phyloP scores from a whole-genome alignment of 2,113 vertebrate genomes.

The Psophia crepitans region DNA sequence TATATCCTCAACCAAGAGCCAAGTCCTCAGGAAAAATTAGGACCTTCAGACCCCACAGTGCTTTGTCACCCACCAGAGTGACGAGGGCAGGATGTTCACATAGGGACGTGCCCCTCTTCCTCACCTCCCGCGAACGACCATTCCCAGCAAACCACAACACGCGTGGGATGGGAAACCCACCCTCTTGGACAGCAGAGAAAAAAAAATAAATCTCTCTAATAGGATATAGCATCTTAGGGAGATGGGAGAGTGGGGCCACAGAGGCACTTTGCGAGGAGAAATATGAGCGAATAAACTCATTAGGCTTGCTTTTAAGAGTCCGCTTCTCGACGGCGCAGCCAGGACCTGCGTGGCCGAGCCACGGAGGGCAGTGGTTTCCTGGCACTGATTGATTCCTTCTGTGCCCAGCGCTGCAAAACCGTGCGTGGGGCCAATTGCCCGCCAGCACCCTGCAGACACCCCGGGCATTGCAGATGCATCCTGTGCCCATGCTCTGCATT shows the following conservation, averaged over 20 bases:
- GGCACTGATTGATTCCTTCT: background rate
- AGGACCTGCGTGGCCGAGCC: background rate
- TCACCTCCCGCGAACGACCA: accelerated
- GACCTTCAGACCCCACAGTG: background rate
- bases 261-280: background rate
- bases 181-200: background rate
- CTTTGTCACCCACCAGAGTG: background rate
- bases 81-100: background rate
- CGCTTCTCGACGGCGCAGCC: accelerated
- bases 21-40: background rate
- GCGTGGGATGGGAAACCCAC: background rate
- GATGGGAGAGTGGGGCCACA: background rate
- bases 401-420: background rate
- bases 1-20: background rate
- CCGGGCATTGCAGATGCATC: background rate
- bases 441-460: background rate
- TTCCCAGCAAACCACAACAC: background rate
- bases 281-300: background rate
- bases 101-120: background rate
- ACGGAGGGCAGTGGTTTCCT: background rate
- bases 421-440: accelerated
- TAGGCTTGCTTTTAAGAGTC: background rate
- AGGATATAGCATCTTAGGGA: background rate
- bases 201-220: background rate
- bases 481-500: accelerated